These are phyloP conservation scores for Cantharis rustica DNA, from an alignment of 2,888 invertebrate species.

Conservation along the genomic window DNA sequence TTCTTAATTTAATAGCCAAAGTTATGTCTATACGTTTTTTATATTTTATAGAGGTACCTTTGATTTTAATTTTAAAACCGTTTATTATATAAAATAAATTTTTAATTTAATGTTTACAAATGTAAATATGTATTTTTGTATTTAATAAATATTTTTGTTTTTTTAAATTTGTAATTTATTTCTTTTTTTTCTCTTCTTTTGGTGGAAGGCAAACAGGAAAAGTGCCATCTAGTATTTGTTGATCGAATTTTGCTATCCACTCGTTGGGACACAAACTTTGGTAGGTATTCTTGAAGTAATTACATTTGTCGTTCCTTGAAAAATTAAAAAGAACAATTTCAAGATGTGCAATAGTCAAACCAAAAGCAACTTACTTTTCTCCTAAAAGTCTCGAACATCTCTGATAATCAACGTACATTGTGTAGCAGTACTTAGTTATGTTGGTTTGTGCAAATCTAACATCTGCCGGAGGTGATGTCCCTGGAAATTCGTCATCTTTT, in stretches of 20 bases:
- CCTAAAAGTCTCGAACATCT: slow-evolving; percentile 36
- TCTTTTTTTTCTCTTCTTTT: background rate
- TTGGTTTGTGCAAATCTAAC: slow-evolving; percentile 92
- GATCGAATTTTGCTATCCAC: slow-evolving; percentile 69
- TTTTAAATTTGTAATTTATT: background rate
- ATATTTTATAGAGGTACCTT: slow-evolving; percentile 1
- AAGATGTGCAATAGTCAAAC: background rate
- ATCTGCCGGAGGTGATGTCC: slow-evolving; percentile 81
- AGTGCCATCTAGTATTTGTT: slow-evolving; percentile 60
- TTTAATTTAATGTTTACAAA: slow-evolving; percentile 7
- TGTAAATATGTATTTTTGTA: slow-evolving; percentile 23
- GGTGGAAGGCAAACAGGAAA: slow-evolving; percentile 59
- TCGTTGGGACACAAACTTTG: slow-evolving; percentile 62
- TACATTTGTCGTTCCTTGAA: slow-evolving; percentile 58
- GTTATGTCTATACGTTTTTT: slow-evolving; percentile 8
- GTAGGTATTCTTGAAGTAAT: slow-evolving; percentile 67
- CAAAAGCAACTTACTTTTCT: slow-evolving; percentile 1
- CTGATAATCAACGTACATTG: slow-evolving; percentile 41
- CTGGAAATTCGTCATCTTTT: background rate
- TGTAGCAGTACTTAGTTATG: slow-evolving; percentile 68
- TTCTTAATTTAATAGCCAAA: slow-evolving; percentile 25
- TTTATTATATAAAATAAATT: background rate
- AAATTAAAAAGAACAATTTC: background rate
- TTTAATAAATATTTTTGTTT: slow-evolving; percentile 6
- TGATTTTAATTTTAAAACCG: background rate